Evolutionary conservation across 2,113 vertebrate species (phyloP).

Genomic region (Oncorhynchus mykiss): DNA sequence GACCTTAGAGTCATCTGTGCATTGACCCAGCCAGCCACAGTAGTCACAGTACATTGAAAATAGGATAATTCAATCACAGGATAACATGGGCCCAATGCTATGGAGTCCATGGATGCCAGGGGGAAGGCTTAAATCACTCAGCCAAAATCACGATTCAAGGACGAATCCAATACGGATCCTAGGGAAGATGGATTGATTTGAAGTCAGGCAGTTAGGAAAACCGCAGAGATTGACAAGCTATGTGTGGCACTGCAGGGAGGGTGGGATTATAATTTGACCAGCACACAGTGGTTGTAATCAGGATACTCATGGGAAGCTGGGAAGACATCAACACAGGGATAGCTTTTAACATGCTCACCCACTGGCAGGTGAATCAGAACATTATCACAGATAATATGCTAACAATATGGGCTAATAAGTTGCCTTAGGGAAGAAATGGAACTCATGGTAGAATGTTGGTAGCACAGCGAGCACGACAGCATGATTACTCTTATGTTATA

Average conservation of each 20-base stretch:
- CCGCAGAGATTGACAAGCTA: no score
- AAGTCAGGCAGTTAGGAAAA: no score
- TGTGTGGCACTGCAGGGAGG: neutral
- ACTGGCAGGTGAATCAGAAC: neutral
- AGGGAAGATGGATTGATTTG: no score
- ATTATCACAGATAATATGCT: neutral
- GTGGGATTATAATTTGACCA: constrained; percentile 5
- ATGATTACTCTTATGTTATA: neutral
- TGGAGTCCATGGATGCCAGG: no score
- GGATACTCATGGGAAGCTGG: constrained; percentile 15
- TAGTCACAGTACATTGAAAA: no score
- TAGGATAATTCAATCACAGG: no score
- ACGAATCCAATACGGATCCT: no score
- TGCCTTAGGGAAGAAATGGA: neutral
- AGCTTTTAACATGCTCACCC: neutral
- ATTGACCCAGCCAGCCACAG: no score
- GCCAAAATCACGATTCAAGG: no score
- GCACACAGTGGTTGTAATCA: constrained; percentile 22
- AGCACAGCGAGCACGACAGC: neutral
- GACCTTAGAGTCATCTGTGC: neutral
- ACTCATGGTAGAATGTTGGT: no score
- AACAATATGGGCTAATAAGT: neutral
- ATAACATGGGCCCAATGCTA: no score
- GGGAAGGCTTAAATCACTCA: no score
- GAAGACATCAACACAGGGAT: neutral